Conservation (phyloP, 2,888 invertebrate genomes). For the Neoaliturus tenellus region DNA sequence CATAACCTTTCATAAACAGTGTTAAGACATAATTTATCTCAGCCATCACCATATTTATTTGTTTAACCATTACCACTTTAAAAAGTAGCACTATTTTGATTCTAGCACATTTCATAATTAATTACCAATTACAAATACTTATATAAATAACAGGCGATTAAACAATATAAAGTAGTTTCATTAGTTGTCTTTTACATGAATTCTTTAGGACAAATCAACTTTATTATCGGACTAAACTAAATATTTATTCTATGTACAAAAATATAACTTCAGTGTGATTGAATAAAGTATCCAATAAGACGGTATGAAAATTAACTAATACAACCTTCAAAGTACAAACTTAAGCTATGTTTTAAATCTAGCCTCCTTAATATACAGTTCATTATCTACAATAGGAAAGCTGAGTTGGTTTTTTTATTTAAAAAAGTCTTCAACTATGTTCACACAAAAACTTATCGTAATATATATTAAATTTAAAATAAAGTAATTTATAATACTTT, state of each 20-base stretch:
- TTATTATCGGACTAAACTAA: background rate
- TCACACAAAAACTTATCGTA: no score
- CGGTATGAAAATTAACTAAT: background rate
- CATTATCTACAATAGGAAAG: background rate
- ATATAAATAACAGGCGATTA: background rate
- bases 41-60: background rate
- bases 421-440: no score
- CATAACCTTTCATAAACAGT: background rate
- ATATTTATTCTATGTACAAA: slow-evolving; percentile 7
- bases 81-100: background rate
- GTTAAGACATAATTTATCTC: background rate
- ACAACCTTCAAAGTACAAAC: slow-evolving; percentile 25
- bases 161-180: background rate
- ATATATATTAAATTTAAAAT: no score
- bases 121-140: background rate
- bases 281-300: background rate
- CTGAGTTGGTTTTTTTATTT: background rate
- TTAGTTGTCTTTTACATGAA: background rate
- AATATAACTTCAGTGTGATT: background rate
- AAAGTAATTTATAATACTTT: no score
- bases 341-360: background rate
- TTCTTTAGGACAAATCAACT: background rate
- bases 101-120: background rate
- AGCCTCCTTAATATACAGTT: background rate
- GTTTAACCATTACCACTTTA: background rate